These are phyloP conservation scores for Yponomeuta sedellus DNA, from an alignment of 2,888 invertebrate species.

Conservation along the genomic window DNA sequence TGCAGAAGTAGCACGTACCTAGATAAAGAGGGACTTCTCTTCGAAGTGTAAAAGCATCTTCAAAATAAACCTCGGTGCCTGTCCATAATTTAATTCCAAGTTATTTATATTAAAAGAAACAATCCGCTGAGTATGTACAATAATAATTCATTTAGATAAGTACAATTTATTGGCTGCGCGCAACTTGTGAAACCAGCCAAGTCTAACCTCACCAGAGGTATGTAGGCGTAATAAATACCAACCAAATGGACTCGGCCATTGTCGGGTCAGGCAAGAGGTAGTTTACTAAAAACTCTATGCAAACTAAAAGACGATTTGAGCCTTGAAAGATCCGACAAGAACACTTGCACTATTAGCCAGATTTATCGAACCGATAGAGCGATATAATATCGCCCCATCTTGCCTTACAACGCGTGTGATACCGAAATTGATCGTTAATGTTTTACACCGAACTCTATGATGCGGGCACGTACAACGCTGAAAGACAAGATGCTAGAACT, in stretches of 20 bases:
- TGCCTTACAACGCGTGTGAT: too few relatives aligned
- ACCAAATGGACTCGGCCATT: neutral
- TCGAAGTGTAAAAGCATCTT: too few relatives aligned
- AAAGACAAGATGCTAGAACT: too few relatives aligned
- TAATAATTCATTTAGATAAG: slow-evolving; percentile 38
- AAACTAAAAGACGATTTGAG: neutral
- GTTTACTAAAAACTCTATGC: neutral
- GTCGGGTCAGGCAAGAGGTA: neutral
- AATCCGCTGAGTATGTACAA: slow-evolving; percentile 23
- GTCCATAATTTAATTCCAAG: neutral
- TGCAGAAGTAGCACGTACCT: too few relatives aligned
- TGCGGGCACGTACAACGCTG: too few relatives aligned
- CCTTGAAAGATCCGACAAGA: neutral
- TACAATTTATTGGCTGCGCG: slow-evolving; percentile 29
- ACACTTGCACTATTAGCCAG: too few relatives aligned
- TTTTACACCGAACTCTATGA: too few relatives aligned
- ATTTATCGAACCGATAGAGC: too few relatives aligned
- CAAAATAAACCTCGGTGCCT: too few relatives aligned
- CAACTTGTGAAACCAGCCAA: neutral
- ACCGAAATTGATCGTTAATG: too few relatives aligned
- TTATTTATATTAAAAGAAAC: slow-evolving; percentile 22
- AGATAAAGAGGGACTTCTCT: too few relatives aligned
- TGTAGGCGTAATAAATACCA: slow-evolving; percentile 7
- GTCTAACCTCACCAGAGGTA: neutral
- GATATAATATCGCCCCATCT: too few relatives aligned